Evolutionary conservation across 2,888 invertebrate genomes (phyloP).

Genomic region (Baccha elongata): DNA sequence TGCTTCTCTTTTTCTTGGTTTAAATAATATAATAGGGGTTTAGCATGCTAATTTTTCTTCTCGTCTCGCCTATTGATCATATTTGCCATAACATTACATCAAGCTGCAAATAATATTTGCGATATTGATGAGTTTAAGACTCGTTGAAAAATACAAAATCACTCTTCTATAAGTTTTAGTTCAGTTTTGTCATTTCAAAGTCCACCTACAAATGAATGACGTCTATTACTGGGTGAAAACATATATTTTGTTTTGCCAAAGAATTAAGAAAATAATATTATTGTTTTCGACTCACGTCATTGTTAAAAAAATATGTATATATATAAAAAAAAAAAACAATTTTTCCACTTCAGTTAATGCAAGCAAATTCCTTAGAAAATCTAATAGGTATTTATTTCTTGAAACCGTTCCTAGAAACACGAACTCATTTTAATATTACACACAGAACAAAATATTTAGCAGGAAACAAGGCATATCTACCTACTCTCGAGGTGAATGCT

Average conservation of each 20-base stretch:
- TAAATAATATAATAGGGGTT: slow-evolving; percentile 53
- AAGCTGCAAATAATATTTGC: not conserved
- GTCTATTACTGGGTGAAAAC: too few species aligned
- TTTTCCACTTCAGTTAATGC: not conserved
- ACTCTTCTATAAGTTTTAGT: not conserved
- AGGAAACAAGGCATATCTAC: slow-evolving; percentile 3
- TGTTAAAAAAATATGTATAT: not conserved
- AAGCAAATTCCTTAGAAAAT: not conserved
- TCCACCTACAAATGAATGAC: not conserved
- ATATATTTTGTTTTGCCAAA: not conserved
- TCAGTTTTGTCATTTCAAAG: slow-evolving; percentile 1
- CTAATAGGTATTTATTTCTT: slow-evolving; percentile 4
- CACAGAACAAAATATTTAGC: not conserved
- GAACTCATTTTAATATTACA: not conserved
- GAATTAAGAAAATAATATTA: not conserved
- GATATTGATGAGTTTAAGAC: not conserved
- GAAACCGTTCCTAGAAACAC: not conserved
- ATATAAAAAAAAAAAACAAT: not conserved
- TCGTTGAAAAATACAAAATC: too few species aligned
- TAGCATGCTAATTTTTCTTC: slow-evolving; percentile 35
- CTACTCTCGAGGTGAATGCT: slow-evolving; percentile 27
- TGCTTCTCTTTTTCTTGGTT: not conserved
- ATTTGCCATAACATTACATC: not conserved
- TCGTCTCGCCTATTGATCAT: not conserved
- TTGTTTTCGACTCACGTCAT: not conserved